Percentiles rank a stretch among this genome's conserved stretches.
These are phyloP conservation scores for Rhadinocentrus ornatus DNA, from an alignment of 2,797 vertebrate species.

Conservation along the genomic window DNA sequence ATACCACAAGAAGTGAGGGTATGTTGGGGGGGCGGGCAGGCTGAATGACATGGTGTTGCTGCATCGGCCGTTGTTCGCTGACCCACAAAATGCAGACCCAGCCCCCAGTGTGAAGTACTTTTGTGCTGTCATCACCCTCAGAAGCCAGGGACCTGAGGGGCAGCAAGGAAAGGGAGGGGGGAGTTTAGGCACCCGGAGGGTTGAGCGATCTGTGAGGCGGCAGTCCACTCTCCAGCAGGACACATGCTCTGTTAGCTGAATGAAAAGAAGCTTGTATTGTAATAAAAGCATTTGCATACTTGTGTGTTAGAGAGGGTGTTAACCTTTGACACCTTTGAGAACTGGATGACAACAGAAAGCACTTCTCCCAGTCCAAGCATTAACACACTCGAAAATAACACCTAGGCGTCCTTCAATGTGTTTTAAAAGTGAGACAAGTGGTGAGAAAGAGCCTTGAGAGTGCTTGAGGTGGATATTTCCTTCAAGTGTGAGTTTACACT, in stretches of 20 bases:
- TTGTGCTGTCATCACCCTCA: conserved; percentile 75
- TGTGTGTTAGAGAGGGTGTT: conserved; percentile 76
- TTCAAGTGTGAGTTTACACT: conserved; percentile 59
- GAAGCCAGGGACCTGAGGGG: conserved; percentile 53
- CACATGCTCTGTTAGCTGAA: conserved; percentile 71
- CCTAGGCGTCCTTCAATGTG: conserved; percentile 56
- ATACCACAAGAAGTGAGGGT: conserved; percentile 70
- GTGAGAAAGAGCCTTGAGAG: conserved; percentile 46
- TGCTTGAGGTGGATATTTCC: conserved; percentile 54
- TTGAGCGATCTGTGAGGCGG: conserved; percentile 41
- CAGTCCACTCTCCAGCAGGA: conserved; percentile 65
- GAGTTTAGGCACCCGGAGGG: conserved; percentile 34
- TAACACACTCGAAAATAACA: conserved; percentile 71
- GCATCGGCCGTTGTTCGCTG: conserved; percentile 76
- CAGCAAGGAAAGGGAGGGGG: conserved; percentile 7
- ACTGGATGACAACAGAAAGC: conserved; percentile 76
- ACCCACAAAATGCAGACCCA: conserved; percentile 82
- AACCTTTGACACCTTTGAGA: conserved; percentile 77
- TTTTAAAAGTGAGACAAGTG: conserved; percentile 52
- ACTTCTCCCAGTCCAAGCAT: conserved; percentile 61
- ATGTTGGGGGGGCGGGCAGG: conserved; percentile 38
- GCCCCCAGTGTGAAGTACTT: conserved; percentile 81
- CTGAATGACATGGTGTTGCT: conserved; percentile 80
- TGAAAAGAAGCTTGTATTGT: conserved; percentile 74
- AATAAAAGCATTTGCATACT: conserved; percentile 80